These are phyloP conservation scores for Acridotheres tristis DNA, from an alignment of 2,797 vertebrate genomes.

Conservation along the genomic window DNA sequence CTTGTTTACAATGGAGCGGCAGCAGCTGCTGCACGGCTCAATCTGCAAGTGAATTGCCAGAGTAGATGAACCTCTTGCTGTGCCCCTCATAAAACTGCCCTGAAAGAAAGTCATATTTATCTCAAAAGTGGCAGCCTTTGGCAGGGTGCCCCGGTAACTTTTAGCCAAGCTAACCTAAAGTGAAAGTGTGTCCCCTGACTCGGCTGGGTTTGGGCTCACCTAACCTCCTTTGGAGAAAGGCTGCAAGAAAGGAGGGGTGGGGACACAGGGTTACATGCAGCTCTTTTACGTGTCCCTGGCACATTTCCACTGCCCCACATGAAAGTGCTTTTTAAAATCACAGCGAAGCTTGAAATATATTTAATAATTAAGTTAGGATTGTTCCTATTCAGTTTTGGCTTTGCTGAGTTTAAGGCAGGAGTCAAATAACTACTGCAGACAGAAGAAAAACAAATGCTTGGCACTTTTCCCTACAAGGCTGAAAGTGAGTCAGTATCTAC, in stretches of 20 bases:
- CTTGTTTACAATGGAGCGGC: slow-evolving; percentile 1
- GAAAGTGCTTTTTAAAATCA: slow-evolving; percentile 31
- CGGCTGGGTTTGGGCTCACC: not conserved
- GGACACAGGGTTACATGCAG: not conserved
- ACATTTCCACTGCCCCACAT: slow-evolving; percentile 15
- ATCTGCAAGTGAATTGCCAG: slow-evolving; percentile 49
- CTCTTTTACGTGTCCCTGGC: slow-evolving; percentile 5
- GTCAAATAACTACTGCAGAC: slow-evolving; percentile 58
- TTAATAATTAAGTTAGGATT: slow-evolving; percentile 59
- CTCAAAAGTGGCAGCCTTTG: slow-evolving; percentile 30
- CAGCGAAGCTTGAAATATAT: slow-evolving; percentile 22
- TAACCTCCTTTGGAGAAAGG: not conserved
- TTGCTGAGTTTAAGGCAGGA: slow-evolving; percentile 42
- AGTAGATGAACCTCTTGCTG: not conserved
- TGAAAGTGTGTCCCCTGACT: not conserved
- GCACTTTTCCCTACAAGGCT: slow-evolving; percentile 19
- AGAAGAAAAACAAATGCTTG: slow-evolving; percentile 59
- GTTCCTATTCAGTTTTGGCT: slow-evolving; percentile 42
- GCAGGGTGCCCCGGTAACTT: not conserved
- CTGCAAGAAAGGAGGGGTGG: not conserved
- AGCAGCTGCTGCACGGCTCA: slow-evolving; percentile 39
- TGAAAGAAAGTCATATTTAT: slow-evolving; percentile 48
- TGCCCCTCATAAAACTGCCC: slow-evolving; percentile 19
- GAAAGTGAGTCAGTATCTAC: slow-evolving; percentile 54
- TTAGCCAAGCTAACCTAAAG: not conserved